Conservation (phyloP, 2,888 invertebrate genomes). For the Sycophila texana region DNA sequence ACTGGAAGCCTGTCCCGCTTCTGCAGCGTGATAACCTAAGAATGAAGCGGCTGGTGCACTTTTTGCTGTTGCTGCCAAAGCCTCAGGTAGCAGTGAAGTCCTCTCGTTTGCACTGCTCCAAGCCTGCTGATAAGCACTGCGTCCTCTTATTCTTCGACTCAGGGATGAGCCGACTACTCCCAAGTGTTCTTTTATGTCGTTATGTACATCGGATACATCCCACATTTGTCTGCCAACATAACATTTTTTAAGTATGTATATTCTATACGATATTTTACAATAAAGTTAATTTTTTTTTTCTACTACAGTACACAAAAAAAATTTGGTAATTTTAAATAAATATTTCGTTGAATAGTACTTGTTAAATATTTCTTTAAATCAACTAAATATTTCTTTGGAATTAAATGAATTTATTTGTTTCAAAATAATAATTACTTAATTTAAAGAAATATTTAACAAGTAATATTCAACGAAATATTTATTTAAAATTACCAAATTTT, state of each 20-base stretch:
- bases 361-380: too few species aligned
- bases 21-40: conserved; percentile 62
- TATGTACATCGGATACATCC: conserved; percentile 96
- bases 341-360: too few species aligned
- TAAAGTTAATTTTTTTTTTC: conserved; percentile 27
- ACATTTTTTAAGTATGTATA: conserved; percentile 44
- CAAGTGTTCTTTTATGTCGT: conserved; percentile 94
- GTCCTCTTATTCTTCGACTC: conserved; percentile 86
- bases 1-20: conserved; percentile 61
- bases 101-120: conserved; percentile 77
- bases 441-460: too few species aligned
- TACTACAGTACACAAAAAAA: too few species aligned
- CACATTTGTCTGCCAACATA: conserved; percentile 84
- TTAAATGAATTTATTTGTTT: too few species aligned
- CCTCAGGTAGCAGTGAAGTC: conserved; percentile 66
- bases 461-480: too few species aligned
- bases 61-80: conserved; percentile 6
- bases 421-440: too few species aligned
- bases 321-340: too few species aligned
- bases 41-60: conserved; percentile 59
- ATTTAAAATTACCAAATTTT: too few species aligned
- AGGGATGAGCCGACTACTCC: conserved; percentile 92
- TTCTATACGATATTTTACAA: background rate
- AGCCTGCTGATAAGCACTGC: conserved; percentile 85
- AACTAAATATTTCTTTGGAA: too few species aligned